A percentile compares a stretch with the other conserved stretches of the same genome.
These are phyloP conservation scores for Zaprionus davidi DNA, from an alignment of 1,140 invertebrate species.

Conservation along the genomic window DNA sequence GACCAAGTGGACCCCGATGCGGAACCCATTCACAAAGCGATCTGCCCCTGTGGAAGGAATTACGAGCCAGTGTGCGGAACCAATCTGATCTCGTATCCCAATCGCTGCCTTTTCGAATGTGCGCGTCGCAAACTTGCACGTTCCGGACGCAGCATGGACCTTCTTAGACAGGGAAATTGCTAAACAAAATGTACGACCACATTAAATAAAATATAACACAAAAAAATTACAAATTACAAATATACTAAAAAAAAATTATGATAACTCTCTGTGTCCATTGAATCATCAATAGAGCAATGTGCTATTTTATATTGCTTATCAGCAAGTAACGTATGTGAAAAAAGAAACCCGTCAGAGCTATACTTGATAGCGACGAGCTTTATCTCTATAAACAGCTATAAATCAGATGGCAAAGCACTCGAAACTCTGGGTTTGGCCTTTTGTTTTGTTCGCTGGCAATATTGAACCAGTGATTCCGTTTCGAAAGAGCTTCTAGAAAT, in stretches of 20 bases:
- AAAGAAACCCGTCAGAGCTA: slow-evolving; percentile 19
- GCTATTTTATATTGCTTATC: slow-evolving; percentile 55
- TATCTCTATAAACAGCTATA: slow-evolving; percentile 51
- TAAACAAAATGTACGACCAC: slow-evolving; percentile 28
- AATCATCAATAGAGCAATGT: slow-evolving; percentile 55
- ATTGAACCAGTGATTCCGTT: slow-evolving; percentile 10
- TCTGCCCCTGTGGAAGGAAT: slow-evolving; percentile 85
- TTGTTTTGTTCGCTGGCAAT: not conserved
- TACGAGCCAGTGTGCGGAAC: slow-evolving; percentile 85
- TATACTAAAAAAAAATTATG: not conserved
- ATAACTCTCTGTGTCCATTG: slow-evolving; percentile 37
- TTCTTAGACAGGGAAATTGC: slow-evolving; percentile 65
- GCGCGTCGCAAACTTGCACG: slow-evolving; percentile 50
- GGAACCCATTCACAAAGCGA: not conserved
- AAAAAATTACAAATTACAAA: slow-evolving; percentile 10
- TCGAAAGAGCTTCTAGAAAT: not conserved
- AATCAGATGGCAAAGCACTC: slow-evolving; percentile 37
- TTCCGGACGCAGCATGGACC: slow-evolving; percentile 62
- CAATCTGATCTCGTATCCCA: slow-evolving; percentile 85
- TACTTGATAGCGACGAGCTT: slow-evolving; percentile 51
- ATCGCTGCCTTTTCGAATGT: slow-evolving; percentile 85
- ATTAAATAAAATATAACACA: slow-evolving; percentile 29
- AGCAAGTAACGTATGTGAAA: slow-evolving; percentile 16
- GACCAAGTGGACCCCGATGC: slow-evolving; percentile 16
- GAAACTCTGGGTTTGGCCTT: not conserved